These are phyloP conservation scores for Hozukius guyotensis DNA, from an alignment of 2,797 vertebrate species.

Conservation along the genomic window DNA sequence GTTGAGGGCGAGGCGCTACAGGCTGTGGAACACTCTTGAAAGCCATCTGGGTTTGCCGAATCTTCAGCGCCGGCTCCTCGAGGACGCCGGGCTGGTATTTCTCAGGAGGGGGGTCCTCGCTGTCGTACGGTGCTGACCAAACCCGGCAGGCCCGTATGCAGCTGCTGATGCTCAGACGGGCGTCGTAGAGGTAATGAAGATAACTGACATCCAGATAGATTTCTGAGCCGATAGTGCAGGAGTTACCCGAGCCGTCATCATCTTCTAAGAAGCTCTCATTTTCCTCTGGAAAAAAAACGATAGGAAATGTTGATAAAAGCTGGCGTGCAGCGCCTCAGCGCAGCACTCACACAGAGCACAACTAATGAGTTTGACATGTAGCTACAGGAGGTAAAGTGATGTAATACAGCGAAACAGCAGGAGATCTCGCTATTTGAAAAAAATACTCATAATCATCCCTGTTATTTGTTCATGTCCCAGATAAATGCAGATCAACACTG, in stretches of 20 bases:
- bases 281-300: conserved; percentile 69
- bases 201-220: conserved; percentile 93
- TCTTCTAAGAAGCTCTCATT: conserved; percentile 50
- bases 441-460: conserved; percentile 27
- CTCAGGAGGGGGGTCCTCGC: conserved; percentile 89
- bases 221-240: conserved; percentile 90
- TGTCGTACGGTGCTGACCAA: conserved; percentile 95
- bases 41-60: conserved; percentile 19
- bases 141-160: conserved; percentile 90
- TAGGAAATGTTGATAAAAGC: conserved; percentile 26
- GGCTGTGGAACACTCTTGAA: conserved; percentile 37
- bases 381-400: conserved; percentile 58
- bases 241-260: conserved; percentile 72
- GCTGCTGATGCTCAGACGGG: conserved; percentile 85
- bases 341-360: conserved; percentile 43
- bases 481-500: conserved; percentile 36
- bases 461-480: conserved; percentile 28
- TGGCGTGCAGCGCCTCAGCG: not conserved
- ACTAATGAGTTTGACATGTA: conserved; percentile 65
- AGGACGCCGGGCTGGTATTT: conserved; percentile 82
- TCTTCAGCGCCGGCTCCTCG: conserved; percentile 77
- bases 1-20: not conserved
- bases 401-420: conserved; percentile 46
- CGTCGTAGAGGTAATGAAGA: conserved; percentile 94
- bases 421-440: conserved; percentile 34